phyloP scores from a whole-genome alignment of 2,888 invertebrate genomes.

The Pteria penguin region DNA sequence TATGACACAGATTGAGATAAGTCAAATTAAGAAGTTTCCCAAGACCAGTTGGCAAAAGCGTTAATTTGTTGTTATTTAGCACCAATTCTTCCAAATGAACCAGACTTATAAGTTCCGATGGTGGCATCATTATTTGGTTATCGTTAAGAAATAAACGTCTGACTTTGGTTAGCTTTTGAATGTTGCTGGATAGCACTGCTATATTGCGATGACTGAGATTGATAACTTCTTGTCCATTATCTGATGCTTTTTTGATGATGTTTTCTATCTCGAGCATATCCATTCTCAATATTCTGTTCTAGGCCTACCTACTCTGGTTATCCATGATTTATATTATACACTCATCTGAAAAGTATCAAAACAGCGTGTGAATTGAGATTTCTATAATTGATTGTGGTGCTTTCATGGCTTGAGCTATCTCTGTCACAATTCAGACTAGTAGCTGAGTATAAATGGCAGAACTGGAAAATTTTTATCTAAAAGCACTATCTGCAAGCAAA shows the following conservation, averaged over 20 bases:
- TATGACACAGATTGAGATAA: slow-evolving; percentile 60
- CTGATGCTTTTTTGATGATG: slow-evolving; percentile 59
- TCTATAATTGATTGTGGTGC: no score
- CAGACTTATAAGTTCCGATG: slow-evolving; percentile 69
- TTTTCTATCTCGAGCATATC: slow-evolving; percentile 66
- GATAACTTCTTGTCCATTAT: slow-evolving; percentile 71
- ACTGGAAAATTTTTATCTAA: no score
- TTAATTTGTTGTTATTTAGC: slow-evolving; percentile 77
- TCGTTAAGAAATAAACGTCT: slow-evolving; percentile 71
- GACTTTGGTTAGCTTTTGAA: slow-evolving; percentile 61
- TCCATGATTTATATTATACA: neutral
- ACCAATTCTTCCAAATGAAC: slow-evolving; percentile 69
- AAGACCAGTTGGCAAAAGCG: slow-evolving; percentile 74
- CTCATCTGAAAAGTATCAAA: neutral
- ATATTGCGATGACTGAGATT: slow-evolving; percentile 78
- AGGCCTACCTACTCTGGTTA: neutral
- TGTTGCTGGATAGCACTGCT: slow-evolving; percentile 68
- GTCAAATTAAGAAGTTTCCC: slow-evolving; percentile 62
- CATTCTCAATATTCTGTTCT: slow-evolving; percentile 47
- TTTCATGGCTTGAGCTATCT: neutral
- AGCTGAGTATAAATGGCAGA: no score
- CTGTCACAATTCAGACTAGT: no score
- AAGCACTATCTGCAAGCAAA: no score
- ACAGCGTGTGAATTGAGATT: no score
- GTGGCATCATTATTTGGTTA: slow-evolving; percentile 76